Base-by-base conservation (phyloP, 2,888 invertebrate species). In the Lingula anatina region DNA sequence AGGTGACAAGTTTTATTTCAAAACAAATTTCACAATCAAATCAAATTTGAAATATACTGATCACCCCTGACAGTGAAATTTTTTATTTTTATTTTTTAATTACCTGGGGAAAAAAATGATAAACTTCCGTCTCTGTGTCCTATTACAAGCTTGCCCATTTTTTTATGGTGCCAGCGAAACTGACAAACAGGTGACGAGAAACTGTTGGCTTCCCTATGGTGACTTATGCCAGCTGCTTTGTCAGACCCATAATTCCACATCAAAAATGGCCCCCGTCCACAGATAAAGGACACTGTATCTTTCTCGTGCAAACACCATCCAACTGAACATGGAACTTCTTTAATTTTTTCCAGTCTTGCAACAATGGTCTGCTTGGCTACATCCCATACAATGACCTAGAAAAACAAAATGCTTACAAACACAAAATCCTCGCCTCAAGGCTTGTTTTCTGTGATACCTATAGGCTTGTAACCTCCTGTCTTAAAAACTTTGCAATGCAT, bases 91-190 rank as follows among this genome's bases (percentile, higher is more conserved):
- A 31, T 12, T 40, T 21, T 2, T 44, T 20, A 50, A 38, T 50
- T 47, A 72, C 76, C 74, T 57, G 66, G 54, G 27, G 54, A 50
- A 46, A 69, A 61, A 26, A 75, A 50, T n/a, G 77, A 75, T 18
- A 78, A 46, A 39, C 69, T 68, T 20, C 78, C 78, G 63, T 78
- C 70, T 21, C 51, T 55, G 51, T 77, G 77, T 1, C 78, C 78
- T 42, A 76, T 57, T 3, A 62, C 74, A 18, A 78, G 56, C 51
- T 71, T 65, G 5, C 70, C 71, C 5, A 52, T 52, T 28, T 62
- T 60, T 47, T 63, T 61, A 2, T 57, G 68, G 57, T 78, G 76
- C 75, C 76, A 76, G 27, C 69, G 60, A 46, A 72, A 64, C 51
- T 65, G 61, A 39, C 63, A 64, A 12, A 73, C 60, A 40, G 61